phyloP scores from a whole-genome alignment of 2,797 vertebrate species.

The Lithobates pipiens region DNA sequence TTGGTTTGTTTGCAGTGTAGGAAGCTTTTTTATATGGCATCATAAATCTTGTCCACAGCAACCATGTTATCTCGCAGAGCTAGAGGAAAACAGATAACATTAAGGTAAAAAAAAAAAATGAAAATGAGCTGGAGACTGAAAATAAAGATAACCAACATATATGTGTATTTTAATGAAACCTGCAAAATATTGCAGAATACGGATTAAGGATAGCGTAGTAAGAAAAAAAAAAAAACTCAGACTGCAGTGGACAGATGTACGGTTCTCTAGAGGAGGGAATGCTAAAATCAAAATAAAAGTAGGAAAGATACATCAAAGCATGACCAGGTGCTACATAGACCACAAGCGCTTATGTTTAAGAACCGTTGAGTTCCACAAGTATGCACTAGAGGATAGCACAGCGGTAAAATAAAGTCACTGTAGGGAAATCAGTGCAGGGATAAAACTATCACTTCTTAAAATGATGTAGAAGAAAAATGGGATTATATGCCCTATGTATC shows the following conservation, averaged over 20 bases:
- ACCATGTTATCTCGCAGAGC: neutral
- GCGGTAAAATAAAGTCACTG: neutral
- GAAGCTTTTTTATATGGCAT: neutral
- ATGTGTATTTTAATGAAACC: neutral
- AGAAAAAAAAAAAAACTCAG: neutral
- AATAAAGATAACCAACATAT: neutral
- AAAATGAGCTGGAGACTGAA: slow-evolving; percentile 11
- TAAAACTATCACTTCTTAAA: slow-evolving; percentile 3
- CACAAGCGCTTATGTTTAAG: neutral
- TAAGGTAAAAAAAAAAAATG: neutral
- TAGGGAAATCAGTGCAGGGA: slow-evolving; percentile 25
- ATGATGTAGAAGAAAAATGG: neutral
- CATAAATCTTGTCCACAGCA: slow-evolving; percentile 9
- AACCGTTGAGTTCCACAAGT: neutral
- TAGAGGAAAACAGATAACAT: neutral
- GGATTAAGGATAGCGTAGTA: neutral
- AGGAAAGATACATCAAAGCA: neutral
- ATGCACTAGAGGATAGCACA: neutral
- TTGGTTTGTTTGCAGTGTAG: neutral
- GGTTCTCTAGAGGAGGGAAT: neutral
- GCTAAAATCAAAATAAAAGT: neutral
- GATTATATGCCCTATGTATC: slow-evolving; percentile 11
- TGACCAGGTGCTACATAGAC: neutral
- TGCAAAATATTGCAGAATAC: neutral
- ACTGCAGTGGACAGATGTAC: neutral